phyloP scores from a whole-genome alignment of 2,888 invertebrate species.

The Drosophila conformis region DNA sequence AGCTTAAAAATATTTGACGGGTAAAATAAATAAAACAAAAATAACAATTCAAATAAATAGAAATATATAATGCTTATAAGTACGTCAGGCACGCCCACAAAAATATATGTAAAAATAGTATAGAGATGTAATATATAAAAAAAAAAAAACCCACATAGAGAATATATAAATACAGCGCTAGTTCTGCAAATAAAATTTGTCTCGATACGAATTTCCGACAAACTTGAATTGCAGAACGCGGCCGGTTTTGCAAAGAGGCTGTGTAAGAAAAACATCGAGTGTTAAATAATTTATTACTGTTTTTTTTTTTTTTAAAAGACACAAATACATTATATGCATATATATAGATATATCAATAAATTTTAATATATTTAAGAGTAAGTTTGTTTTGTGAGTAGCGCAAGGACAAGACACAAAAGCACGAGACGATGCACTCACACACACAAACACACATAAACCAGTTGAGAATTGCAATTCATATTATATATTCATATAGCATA shows the following conservation, averaged over 20 bases:
- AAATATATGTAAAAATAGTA: conserved; percentile 25
- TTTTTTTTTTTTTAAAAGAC: conserved; percentile 54
- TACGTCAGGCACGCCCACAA: conserved; percentile 57
- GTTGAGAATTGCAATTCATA: conserved; percentile 36
- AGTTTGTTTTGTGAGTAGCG: conserved; percentile 52
- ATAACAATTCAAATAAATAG: conserved; percentile 9
- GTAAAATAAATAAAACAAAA: conserved; percentile 37
- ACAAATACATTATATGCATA: conserved; percentile 67
- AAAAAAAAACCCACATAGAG: conserved; percentile 47
- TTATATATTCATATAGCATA: conserved; percentile 29
- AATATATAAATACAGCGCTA: conserved; percentile 31
- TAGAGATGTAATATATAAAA: conserved; percentile 4
- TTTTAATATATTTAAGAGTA: conserved; percentile 44
- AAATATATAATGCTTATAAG: conserved; percentile 31
- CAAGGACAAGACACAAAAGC: conserved; percentile 69
- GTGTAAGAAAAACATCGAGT: conserved; percentile 76
- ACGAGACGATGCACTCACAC: conserved; percentile 27
- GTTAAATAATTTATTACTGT: conserved; percentile 75
- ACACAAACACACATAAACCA: conserved; percentile 26
- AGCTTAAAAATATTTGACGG: conserved; percentile 63
- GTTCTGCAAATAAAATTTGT: conserved; percentile 18
- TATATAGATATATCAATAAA: conserved; percentile 41
- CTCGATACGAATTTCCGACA: background rate
- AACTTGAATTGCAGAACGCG: conserved; percentile 19
- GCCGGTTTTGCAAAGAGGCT: conserved; percentile 24